A percentile compares a stretch with the other conserved stretches of the same genome.
phyloP scores from a whole-genome alignment of 2,113 vertebrate genomes.

The Upupa epops region DNA sequence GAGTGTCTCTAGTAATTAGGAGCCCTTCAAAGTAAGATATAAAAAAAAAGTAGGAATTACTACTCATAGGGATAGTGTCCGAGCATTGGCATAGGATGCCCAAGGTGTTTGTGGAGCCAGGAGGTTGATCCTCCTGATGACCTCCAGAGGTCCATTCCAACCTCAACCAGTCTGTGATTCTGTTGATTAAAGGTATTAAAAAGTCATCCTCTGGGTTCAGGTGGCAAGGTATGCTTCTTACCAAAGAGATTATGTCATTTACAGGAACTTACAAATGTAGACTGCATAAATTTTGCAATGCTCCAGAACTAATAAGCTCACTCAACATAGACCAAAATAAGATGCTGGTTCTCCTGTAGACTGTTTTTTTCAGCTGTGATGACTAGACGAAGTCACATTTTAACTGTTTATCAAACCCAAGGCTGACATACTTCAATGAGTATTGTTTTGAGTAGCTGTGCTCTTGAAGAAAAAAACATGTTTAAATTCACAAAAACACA shows the following conservation, averaged over 20 bases:
- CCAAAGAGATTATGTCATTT: background rate
- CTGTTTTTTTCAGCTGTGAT: background rate
- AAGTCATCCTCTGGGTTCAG: background rate
- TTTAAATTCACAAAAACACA: background rate
- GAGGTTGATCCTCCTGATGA: background rate
- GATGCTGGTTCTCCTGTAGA: background rate
- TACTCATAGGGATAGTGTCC: rapidly evolving
- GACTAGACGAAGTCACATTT: background rate
- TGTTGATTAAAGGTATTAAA: background rate
- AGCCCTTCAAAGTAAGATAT: background rate
- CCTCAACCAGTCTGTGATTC: background rate
- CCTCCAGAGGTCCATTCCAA: background rate
- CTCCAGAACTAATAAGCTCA: background rate
- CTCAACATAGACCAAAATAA: background rate
- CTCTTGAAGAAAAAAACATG: background rate
- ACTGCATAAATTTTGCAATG: background rate
- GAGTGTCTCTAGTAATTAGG: background rate
- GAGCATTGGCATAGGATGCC: background rate
- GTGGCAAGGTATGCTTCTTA: background rate
- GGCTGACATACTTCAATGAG: background rate
- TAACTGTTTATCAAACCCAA: background rate
- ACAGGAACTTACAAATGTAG: background rate
- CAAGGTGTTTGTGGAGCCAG: background rate
- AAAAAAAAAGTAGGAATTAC: background rate
- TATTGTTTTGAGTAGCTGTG: background rate